phyloP scores from a whole-genome alignment of 2,888 invertebrate species.

The Conops quadrifasciatus region DNA sequence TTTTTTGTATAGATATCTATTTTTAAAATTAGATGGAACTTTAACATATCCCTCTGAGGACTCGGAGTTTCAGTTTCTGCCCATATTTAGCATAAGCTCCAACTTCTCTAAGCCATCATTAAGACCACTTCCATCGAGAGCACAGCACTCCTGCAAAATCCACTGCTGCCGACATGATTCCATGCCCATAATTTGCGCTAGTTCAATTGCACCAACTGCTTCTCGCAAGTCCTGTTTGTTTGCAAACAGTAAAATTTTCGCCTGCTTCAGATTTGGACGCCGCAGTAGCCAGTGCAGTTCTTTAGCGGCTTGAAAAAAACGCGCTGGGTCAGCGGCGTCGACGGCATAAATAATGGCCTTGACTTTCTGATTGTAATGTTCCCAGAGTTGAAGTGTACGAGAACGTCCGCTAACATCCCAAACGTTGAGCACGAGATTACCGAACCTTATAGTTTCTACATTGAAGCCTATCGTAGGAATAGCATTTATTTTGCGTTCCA shows the following conservation, averaged over 20 bases:
- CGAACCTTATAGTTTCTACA: conserved; percentile 51
- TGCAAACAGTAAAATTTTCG: conserved; percentile 48
- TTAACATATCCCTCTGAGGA: no score
- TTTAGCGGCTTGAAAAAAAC: conserved; percentile 46
- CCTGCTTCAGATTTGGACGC: conserved; percentile 46
- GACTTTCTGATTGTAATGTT: conserved; percentile 50
- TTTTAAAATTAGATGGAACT: no score
- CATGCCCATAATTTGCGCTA: conserved; percentile 44
- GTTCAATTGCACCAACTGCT: conserved; percentile 44
- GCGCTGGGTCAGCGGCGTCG: conserved; percentile 47
- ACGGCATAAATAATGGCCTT: conserved; percentile 52
- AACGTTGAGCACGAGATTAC: conserved; percentile 49
- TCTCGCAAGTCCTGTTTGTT: conserved; percentile 53
- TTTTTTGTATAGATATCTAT: no score
- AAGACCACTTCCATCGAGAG: conserved; percentile 45
- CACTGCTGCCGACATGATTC: conserved; percentile 42
- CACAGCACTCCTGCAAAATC: conserved; percentile 48
- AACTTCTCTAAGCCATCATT: conserved; percentile 48
- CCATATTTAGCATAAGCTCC: conserved; percentile 35
- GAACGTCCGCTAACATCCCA: conserved; percentile 55
- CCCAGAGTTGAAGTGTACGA: conserved; percentile 50
- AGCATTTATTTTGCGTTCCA: conserved; percentile 47
- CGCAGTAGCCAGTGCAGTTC: conserved; percentile 48
- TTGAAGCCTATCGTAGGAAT: conserved; percentile 54
- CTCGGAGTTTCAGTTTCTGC: conserved; percentile 14